Evolutionary conservation across 2,113 vertebrate species (phyloP).

Genomic region (Hydropotes inermis): DNA sequence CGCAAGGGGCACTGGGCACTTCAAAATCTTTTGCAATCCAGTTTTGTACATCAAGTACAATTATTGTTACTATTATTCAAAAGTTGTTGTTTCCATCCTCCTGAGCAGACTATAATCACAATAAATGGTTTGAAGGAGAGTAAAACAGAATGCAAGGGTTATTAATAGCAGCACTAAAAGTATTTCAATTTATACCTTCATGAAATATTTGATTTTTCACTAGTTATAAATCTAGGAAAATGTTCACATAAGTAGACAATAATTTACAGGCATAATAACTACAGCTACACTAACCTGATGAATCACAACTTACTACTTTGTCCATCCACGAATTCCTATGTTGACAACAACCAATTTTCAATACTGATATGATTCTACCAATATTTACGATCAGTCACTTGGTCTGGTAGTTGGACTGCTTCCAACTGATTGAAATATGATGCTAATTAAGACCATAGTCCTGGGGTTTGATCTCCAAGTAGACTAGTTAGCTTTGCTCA

Average conservation of each 20-base stretch:
- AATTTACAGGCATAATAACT: slow-evolving; percentile 31
- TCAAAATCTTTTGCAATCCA: slow-evolving; percentile 25
- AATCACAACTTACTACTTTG: slow-evolving; percentile 59
- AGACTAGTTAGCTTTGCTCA: slow-evolving; percentile 50
- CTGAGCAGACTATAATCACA: slow-evolving; percentile 54
- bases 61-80: slow-evolving; percentile 53
- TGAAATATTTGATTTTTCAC: slow-evolving; percentile 24
- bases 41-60: slow-evolving; percentile 45
- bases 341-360: slow-evolving; percentile 57
- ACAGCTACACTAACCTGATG: slow-evolving; percentile 55
- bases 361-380: slow-evolving; percentile 38
- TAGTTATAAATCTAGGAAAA: slow-evolving; percentile 17
- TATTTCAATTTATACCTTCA: slow-evolving; percentile 42
- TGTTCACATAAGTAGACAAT: slow-evolving; percentile 41
- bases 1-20: neutral
- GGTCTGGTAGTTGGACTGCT: slow-evolving; percentile 50
- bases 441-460: slow-evolving; percentile 57
- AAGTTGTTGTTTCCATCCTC: slow-evolving; percentile 45
- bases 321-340: slow-evolving; percentile 45
- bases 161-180: slow-evolving; percentile 27
- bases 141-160: slow-evolving; percentile 57
- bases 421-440: slow-evolving; percentile 57
- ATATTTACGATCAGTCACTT: slow-evolving; percentile 58
- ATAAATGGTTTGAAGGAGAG: slow-evolving; percentile 39
- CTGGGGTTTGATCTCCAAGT: slow-evolving; percentile 48